phyloP scores from a whole-genome alignment of 2,888 invertebrate genomes.

The Callimorpha dominula region DNA sequence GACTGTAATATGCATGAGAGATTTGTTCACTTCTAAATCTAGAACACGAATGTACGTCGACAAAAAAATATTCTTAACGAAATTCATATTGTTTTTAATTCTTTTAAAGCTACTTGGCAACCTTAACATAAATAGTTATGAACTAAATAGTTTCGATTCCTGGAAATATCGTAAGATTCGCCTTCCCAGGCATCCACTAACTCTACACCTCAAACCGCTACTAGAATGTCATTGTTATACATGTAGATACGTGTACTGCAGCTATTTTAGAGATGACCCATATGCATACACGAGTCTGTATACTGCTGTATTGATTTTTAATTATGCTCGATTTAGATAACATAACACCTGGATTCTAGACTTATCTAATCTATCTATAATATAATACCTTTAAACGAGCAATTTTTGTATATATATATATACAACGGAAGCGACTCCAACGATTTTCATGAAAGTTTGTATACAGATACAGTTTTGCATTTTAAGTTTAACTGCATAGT shows the following conservation, averaged over 20 bases:
- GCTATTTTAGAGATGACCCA: slow-evolving; percentile 49
- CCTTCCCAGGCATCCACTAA: slow-evolving; percentile 2
- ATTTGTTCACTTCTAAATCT: slow-evolving; percentile 9
- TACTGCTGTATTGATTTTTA: slow-evolving; percentile 48
- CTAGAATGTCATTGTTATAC: slow-evolving; percentile 9
- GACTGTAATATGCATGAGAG: slow-evolving; percentile 6
- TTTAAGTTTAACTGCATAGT: too few species aligned
- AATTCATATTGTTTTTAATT: background rate
- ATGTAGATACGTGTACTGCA: slow-evolving; percentile 42
- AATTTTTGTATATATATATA: too few species aligned
- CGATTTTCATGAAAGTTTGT: too few species aligned
- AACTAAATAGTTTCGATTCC: slow-evolving; percentile 16
- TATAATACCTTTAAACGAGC: too few species aligned
- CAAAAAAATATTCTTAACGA: background rate
- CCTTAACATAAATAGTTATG: slow-evolving; percentile 9
- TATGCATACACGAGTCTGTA: slow-evolving; percentile 36
- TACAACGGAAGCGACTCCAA: too few species aligned
- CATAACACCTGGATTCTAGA: slow-evolving; percentile 16
- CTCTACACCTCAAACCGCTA: slow-evolving; percentile 9
- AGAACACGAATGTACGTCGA: slow-evolving; percentile 5
- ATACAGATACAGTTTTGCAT: too few species aligned
- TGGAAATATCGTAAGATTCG: slow-evolving; percentile 17
- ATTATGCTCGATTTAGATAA: slow-evolving; percentile 42
- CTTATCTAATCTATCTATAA: too few species aligned
- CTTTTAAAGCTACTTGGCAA: slow-evolving; percentile 1